These are phyloP conservation scores for Epinephelus fuscoguttatus DNA, from an alignment of 2,113 vertebrate species.

Conservation along the genomic window DNA sequence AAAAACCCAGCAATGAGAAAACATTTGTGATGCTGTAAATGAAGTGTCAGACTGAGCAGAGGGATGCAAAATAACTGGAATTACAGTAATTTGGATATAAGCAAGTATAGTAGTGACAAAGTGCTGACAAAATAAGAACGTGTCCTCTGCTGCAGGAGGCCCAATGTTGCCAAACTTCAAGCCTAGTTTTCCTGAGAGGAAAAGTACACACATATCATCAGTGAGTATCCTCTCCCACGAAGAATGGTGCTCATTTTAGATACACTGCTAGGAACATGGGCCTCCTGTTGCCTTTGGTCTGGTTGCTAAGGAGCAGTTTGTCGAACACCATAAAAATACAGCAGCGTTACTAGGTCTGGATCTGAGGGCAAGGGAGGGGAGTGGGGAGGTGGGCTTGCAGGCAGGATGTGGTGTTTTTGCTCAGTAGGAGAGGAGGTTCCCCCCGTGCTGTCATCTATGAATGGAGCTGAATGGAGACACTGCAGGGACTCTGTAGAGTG, in stretches of 20 bases:
- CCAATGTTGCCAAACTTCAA: conserved; percentile 17
- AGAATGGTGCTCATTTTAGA: conserved; percentile 35
- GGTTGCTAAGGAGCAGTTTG: conserved; percentile 72
- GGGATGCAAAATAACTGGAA: too few species aligned
- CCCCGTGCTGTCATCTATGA: conserved; percentile 60
- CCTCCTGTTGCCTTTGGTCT: conserved; percentile 41
- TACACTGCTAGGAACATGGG: conserved; percentile 16
- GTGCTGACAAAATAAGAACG: too few species aligned
- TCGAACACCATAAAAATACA: conserved; percentile 62
- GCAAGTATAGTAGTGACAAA: too few species aligned
- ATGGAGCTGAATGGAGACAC: conserved; percentile 68
- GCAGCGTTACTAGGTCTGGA: conserved; percentile 53
- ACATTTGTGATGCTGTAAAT: too few species aligned
- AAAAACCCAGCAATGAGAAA: too few species aligned
- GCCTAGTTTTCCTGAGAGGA: conserved; percentile 31
- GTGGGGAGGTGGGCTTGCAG: conserved; percentile 23
- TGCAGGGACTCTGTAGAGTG: conserved; percentile 58
- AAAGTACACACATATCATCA: conserved; percentile 18
- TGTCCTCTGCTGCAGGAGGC: too few species aligned
- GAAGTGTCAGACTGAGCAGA: too few species aligned
- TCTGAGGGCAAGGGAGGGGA: conserved; percentile 15
- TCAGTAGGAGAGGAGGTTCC: conserved; percentile 57
- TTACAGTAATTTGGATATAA: too few species aligned
- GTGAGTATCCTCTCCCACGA: conserved; percentile 23
- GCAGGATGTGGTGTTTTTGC: conserved; percentile 57